Conservation (phyloP, 2,113 vertebrate genomes). For the Mustela lutreola region DNA sequence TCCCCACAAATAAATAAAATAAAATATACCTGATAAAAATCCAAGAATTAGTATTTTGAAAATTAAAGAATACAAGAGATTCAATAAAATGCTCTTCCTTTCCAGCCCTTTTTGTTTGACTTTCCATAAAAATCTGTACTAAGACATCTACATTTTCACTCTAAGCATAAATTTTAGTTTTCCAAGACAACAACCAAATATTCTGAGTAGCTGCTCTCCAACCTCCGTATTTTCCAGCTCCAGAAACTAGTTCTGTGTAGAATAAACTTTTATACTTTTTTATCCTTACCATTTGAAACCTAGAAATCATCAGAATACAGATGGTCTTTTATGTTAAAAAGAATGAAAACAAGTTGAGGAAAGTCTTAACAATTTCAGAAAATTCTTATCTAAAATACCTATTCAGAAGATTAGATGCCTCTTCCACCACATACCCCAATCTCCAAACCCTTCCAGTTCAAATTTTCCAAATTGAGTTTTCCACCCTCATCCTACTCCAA, state of each 20-base stretch:
- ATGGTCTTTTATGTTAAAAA: not conserved
- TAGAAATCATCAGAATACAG: slow-evolving; percentile 31
- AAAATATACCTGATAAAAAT: slow-evolving; percentile 12
- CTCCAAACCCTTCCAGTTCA: not conserved
- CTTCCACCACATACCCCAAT: not conserved
- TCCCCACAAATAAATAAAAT: slow-evolving; percentile 19
- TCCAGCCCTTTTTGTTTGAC: not conserved
- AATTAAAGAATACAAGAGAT: slow-evolving; percentile 23
- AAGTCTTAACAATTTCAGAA: slow-evolving; percentile 4
- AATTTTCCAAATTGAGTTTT: not conserved
- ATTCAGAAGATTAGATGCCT: not conserved
- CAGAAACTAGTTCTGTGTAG: not conserved
- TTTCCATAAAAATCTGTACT: slow-evolving; percentile 10
- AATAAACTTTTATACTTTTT: not conserved
- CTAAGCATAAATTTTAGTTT: not conserved
- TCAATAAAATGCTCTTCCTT: not conserved
- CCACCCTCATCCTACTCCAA: not conserved
- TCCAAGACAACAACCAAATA: not conserved
- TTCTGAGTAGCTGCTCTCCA: not conserved
- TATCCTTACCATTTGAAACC: not conserved
- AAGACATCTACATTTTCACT: not conserved
- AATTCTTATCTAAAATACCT: not conserved
- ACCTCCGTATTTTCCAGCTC: not conserved
- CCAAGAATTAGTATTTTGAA: slow-evolving; percentile 2
- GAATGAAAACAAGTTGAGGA: not conserved